Conservation (phyloP, 2,888 invertebrate genomes). For the Andrena dorsata region DNA sequence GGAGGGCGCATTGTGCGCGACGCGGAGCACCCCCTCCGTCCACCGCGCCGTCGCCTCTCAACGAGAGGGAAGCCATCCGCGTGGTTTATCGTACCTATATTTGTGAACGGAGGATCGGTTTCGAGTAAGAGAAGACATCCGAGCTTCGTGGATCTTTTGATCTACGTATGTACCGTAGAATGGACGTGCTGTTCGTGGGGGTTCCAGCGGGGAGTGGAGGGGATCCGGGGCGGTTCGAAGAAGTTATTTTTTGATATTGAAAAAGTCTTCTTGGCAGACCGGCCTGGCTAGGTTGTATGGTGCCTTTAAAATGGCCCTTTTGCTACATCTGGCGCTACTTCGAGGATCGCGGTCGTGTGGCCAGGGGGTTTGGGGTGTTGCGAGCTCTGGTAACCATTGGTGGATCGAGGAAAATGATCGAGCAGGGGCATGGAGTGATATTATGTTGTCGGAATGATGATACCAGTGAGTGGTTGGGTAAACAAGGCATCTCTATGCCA, state of each 20-base stretch:
- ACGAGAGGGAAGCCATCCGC: background rate
- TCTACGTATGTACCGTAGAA: background rate
- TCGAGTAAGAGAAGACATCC: background rate
- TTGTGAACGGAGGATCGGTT: constrained; percentile 24
- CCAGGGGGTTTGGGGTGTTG: too few species aligned
- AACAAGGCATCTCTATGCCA: constrained; percentile 28
- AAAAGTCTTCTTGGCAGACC: background rate
- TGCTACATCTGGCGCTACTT: background rate
- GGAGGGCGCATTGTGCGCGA: constrained; percentile 35
- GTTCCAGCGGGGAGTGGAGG: background rate
- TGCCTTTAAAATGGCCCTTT: background rate
- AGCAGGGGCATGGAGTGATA: too few species aligned
- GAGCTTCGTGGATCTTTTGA: constrained; percentile 13
- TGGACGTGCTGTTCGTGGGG: constrained; percentile 1
- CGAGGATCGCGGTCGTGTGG: too few species aligned
- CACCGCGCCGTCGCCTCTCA: background rate
- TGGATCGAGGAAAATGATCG: too few species aligned
- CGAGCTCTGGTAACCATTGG: too few species aligned
- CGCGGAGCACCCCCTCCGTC: background rate
- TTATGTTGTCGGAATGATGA: constrained; percentile 39
- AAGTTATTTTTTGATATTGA: background rate
- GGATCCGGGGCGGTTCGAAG: background rate
- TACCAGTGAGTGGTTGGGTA: constrained; percentile 24
- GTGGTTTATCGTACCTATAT: constrained; percentile 36
- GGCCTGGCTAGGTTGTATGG: background rate